Conservation (phyloP, 2,113 vertebrate genomes). For the Rousettus leschenaultii region DNA sequence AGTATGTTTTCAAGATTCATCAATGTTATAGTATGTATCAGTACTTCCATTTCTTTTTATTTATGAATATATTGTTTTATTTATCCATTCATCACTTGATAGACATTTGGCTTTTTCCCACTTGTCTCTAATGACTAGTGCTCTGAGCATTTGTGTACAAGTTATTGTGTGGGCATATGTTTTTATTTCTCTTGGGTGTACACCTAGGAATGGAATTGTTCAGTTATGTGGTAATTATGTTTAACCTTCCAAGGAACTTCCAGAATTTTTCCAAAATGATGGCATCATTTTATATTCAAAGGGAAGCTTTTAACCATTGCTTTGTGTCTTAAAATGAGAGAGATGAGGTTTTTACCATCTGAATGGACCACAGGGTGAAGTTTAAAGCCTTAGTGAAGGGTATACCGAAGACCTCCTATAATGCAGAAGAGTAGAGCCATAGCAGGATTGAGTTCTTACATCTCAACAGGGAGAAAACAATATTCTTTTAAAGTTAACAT, state of each 20-base stretch:
- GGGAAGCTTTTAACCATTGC: not conserved
- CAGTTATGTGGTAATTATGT: not conserved
- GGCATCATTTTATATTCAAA: not conserved
- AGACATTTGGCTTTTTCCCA: not conserved
- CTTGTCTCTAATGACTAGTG: not conserved
- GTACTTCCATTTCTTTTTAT: not conserved
- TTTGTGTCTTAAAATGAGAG: constrained; percentile 23
- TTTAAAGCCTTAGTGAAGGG: not conserved
- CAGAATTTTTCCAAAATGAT: not conserved
- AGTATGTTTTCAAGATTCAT: not conserved
- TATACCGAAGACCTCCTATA: not conserved
- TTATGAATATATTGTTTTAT: not conserved
- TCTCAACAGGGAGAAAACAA: not conserved
- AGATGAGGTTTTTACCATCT: not conserved
- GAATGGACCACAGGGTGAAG: not conserved
- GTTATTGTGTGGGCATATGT: not conserved
- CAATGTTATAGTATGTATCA: not conserved
- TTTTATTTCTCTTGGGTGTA: constrained; percentile 6
- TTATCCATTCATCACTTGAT: not conserved
- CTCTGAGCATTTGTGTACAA: not conserved
- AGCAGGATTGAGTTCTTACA: not conserved
- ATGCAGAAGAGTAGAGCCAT: not conserved
- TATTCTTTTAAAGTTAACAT: not conserved
- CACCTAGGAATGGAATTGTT: not conserved
- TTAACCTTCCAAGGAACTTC: not conserved